Base-by-base conservation (phyloP, 1,140 invertebrate genomes). In the Bombyx mori region DNA sequence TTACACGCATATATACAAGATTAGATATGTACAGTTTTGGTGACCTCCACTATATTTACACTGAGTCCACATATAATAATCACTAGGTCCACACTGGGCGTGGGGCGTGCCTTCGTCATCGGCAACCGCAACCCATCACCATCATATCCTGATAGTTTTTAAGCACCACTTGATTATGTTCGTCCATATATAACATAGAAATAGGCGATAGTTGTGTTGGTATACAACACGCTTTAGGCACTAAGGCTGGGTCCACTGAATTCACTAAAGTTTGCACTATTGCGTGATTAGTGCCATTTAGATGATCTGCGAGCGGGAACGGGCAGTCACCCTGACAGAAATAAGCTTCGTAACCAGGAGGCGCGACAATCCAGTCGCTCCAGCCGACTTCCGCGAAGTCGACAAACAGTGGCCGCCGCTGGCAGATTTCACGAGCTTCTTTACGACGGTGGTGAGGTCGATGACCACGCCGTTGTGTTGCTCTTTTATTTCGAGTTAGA, bases 301-400 rank as follows among this genome's bases (percentile, higher is more conserved):
- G 82, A 84, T 99, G 96, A 70, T 98, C 95, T 35, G 95, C 91
- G 58, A 99, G 88, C 3, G 98, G 97, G 75, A 96, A 98, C 7
- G 93, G 93, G 88, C 98, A 99, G 69, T 97, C 94, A 4, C 98
- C 98, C 67, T 95, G 91, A 86, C 98, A 99, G 82, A 96, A 98
- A 88, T 92, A 99, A 0, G 98, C 98, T 66, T 98, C 93, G 88
- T 99, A 99, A 22, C 97, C 97, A 7, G 93, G 92, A 3, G 98
- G 98, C 7, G 98, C 98, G n/a, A 99, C 96, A 71, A 99, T 99
- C 98, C 98, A 99, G 86, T 99, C 97, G 74, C 96, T 95, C 98
- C 98, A 99, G 22, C 97, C 98, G 8, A 99, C 97, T 68, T 98
- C 96, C 7, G 88, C 91, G 82, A 99, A 99, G 85, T 99, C 96